Base-by-base conservation (phyloP, 2,113 vertebrate genomes). In the Azemiops feae region DNA sequence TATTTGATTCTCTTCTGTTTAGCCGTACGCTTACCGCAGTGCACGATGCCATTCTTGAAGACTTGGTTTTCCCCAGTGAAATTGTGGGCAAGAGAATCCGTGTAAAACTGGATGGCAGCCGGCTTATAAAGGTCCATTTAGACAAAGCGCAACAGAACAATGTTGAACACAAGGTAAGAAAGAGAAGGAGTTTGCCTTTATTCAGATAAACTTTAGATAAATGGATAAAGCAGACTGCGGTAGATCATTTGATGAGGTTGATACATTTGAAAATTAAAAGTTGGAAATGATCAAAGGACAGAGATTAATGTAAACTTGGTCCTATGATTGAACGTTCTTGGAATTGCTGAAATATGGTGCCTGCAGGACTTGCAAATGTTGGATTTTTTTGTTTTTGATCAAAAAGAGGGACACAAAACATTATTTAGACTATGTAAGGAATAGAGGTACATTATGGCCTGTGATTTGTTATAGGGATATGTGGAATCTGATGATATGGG, bases 91-190 rank as follows among this genome's bases (percentile, higher is more conserved):
- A 99, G 97, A 98, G 99, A 97, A 99, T 99, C 97, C 97, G 99
- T 0, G 99, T 99, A 91, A 99, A 99, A 92, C 97, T 99, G 97
- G 99, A 99, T 2, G 98, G 98, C 98, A 99, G 99, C 97, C 97
- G 99, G 93, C 99, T 99, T 96, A 99, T 99, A 96, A 99, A 99
- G 97, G 99, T 99, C 87, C 99, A 99, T 43, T 97, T 99, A 97
- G 99, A 99, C 97, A 99, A 99, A 97, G 99, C 99, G 18, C 99
- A 99, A 97, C 99, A 99, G 97, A 99, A 99, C 97, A 99, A 99
- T 52, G 99, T 99, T 91, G 99, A 99, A 97, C 99, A 99, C 98
- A 99, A 99, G 98, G 99, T 99, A 94, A 97, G 93, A 27, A 1
- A 89, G 8, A 27, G 20, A 86, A 88, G 0, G 85, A 1, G 4